Base-by-base conservation (phyloP, 2,113 vertebrate species). In the Prunella fulvescens region DNA sequence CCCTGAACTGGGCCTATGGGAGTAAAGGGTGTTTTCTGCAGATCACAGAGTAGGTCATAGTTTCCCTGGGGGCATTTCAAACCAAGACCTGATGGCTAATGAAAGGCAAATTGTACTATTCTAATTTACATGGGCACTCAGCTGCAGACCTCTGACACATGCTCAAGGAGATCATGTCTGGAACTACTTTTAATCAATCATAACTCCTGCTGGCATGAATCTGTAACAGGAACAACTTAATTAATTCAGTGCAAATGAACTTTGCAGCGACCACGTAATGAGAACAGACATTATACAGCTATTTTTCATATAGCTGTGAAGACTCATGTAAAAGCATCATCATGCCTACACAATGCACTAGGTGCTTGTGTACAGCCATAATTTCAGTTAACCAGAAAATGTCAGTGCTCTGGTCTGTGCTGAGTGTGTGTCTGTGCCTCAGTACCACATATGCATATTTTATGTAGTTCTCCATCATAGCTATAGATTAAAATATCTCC, bases 171-270 rank as follows among this genome's bases (percentile, higher is more conserved):
- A 83, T 92, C 94, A 83, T 70, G 88, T 82, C 92, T 94, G 86
- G 47, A 93, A 84, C 86, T 90, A 88, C 77, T 94, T 91, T 79
- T 91, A 90, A 84, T 95, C 91, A 93, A 96, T 94, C 92, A 79
- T 93, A 92, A 92, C 67, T 92, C 74, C 72, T 91, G 81, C 81
- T 94, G 79, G 62, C 85, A 77, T 73, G 60, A 86, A 86, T 82
- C 72, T 86, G 72, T 54, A 88, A 86, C 67, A 88, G 57, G 71
- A 92, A 74, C 74, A 92, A 95, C 76, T 90, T 86, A 50, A 86
- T 95, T 95, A 92, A 88, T 95, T 95, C 90, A 86, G 71, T 71
- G 86, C 65, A 90, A 96, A 90, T 69, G 51, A 96, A 71, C 80
- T 94, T 92, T 95, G 88, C 54, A 67, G 51, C 85, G 74, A 58